Evolutionary conservation across 2,797 vertebrate species (phyloP).

Genomic region (Chanos chanos): DNA sequence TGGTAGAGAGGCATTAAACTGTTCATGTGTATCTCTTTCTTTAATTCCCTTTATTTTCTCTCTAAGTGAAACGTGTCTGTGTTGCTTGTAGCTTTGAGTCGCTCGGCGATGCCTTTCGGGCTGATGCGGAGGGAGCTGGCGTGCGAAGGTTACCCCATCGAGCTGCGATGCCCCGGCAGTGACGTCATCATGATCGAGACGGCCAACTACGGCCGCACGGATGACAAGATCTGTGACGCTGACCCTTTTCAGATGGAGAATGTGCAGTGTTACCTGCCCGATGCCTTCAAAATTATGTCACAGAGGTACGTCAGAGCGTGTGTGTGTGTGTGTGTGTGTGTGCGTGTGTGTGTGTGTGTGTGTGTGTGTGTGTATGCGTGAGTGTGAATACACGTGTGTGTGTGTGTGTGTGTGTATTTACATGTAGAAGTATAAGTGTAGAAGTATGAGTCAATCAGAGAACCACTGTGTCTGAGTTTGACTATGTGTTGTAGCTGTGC

Average conservation of each 20-base stretch:
- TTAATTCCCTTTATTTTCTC: conserved; percentile 21
- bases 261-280: conserved; percentile 89
- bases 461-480: conserved; percentile 37
- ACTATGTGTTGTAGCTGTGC: conserved; percentile 37
- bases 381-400: conserved; percentile 13
- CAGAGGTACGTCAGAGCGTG: conserved; percentile 72
- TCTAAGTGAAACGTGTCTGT: too few species aligned
- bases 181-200: conserved; percentile 95
- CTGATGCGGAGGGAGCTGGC: conserved; percentile 90
- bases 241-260: conserved; percentile 97
- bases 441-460: not conserved
- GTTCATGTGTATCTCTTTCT: not conserved
- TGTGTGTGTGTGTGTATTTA: conserved; percentile 12
- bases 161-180: conserved; percentile 91
- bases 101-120: conserved; percentile 87
- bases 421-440: not conserved
- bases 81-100: conserved; percentile 81
- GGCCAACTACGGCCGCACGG: conserved; percentile 90
- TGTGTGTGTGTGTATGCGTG: not conserved
- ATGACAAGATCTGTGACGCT: conserved; percentile 92
- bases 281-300: conserved; percentile 94
- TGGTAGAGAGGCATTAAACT: too few species aligned
- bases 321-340: not conserved
- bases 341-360: conserved; percentile 9
- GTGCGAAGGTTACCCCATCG: conserved; percentile 91